Conservation (phyloP, 2,113 vertebrate species). For the Herpetotheres cachinnans region DNA sequence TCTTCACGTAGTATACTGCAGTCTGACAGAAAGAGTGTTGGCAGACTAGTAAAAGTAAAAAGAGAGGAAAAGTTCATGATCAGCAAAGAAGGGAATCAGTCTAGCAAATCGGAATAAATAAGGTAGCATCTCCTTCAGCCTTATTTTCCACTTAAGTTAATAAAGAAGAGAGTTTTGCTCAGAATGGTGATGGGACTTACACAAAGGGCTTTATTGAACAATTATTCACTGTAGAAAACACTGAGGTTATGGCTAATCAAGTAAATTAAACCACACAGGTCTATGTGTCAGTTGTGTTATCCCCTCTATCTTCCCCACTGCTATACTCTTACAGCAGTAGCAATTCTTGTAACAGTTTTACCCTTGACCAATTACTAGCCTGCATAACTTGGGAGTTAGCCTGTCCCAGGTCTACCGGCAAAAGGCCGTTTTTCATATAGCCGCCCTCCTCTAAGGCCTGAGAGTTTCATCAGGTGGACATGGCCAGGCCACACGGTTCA, state of each 20-base stretch:
- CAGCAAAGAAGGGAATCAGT: neutral
- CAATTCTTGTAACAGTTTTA: neutral
- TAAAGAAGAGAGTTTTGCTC: neutral
- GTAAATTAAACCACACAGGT: neutral
- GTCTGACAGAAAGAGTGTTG: neutral
- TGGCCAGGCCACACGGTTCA: neutral
- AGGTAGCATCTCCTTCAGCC: neutral
- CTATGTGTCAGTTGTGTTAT: accelerated
- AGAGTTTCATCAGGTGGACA: accelerated
- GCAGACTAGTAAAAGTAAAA: neutral
- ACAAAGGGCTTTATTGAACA: neutral
- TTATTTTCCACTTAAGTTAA: neutral
- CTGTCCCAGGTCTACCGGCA: too few species aligned
- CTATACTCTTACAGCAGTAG: neutral
- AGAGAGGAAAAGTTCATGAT: neutral
- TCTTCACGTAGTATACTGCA: accelerated
- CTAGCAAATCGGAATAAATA: neutral
- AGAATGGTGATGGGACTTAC: neutral
- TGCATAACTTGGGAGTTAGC: neutral
- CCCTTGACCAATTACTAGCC: neutral
- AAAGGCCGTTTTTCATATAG: neutral
- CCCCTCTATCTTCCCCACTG: neutral
- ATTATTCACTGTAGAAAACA: neutral
- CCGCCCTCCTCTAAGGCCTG: neutral
- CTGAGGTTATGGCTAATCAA: neutral